A percentile compares a stretch with the other conserved stretches of the same genome.
Evolutionary conservation across 2,113 vertebrate genomes (phyloP).

Genomic region (Mormoops blainvillei): DNA sequence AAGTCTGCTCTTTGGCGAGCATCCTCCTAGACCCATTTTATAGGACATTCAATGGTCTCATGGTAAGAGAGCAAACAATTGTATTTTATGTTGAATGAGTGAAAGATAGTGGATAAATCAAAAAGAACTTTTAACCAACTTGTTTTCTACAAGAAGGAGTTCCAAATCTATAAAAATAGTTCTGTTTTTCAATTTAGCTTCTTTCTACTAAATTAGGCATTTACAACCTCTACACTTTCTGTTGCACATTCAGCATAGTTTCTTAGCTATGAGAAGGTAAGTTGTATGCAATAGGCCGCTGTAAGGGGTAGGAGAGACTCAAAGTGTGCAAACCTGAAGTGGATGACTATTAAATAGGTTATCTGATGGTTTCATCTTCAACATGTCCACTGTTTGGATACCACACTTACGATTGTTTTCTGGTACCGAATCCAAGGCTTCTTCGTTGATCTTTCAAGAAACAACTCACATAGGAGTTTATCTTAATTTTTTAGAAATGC

Average conservation of each 20-base stretch:
- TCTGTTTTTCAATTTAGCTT: background rate
- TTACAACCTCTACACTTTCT: background rate
- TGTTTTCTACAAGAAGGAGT: background rate
- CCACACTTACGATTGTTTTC: background rate
- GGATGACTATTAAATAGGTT: background rate
- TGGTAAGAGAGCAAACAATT: constrained; percentile 82
- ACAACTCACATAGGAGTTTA: background rate
- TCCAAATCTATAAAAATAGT: background rate
- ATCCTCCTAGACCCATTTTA: constrained; percentile 86
- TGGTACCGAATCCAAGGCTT: background rate
- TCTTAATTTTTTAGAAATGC: background rate
- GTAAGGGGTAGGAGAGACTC: background rate
- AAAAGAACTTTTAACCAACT: background rate
- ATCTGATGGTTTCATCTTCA: background rate
- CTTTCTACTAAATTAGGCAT: background rate
- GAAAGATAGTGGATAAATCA: background rate
- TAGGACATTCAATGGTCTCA: constrained; percentile 85
- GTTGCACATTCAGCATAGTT: background rate
- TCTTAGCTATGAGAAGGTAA: background rate
- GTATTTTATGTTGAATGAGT: background rate
- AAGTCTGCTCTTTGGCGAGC: constrained; percentile 85
- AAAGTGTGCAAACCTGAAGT: background rate
- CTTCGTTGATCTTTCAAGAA: constrained; percentile 23
- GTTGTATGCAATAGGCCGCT: background rate
- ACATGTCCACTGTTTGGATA: background rate